Percentiles rank a stretch among this genome's conserved stretches.
Evolutionary conservation across 2,797 vertebrate species (phyloP).

Genomic region (Benthosema pterotum): DNA sequence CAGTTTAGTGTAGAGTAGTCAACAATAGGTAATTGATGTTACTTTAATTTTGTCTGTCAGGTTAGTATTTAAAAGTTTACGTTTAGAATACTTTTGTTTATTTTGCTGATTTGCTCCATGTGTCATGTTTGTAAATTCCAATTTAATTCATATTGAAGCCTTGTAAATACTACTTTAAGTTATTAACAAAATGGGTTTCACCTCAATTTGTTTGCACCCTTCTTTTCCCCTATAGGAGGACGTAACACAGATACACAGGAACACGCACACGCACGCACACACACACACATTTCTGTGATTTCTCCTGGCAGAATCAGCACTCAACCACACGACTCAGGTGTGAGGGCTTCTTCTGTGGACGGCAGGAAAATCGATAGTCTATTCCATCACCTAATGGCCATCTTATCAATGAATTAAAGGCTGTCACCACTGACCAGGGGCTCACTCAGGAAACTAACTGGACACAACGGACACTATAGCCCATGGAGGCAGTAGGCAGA

Average conservation of each 20-base stretch:
- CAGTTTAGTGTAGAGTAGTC: too few species aligned
- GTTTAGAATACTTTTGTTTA: too few species aligned
- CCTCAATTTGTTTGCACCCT: too few species aligned
- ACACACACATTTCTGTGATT: background rate
- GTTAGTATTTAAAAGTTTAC: too few species aligned
- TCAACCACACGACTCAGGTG: conserved; percentile 36
- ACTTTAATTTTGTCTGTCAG: too few species aligned
- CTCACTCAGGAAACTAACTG: background rate
- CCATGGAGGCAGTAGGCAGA: background rate
- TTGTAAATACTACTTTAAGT: too few species aligned
- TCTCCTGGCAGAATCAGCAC: conserved; percentile 27
- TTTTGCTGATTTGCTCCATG: too few species aligned
- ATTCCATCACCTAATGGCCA: conserved; percentile 55
- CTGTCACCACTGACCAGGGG: conserved; percentile 12
- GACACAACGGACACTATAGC: background rate
- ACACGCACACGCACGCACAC: conserved; percentile 28
- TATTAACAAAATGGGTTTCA: too few species aligned
- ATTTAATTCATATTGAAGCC: too few species aligned
- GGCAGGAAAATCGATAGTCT: conserved; percentile 60
- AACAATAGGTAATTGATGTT: too few species aligned
- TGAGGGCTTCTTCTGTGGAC: conserved; percentile 42
- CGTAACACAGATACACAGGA: background rate
- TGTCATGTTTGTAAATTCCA: too few species aligned
- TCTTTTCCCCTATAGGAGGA: too few species aligned
- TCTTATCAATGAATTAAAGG: conserved; percentile 61